Conservation (phyloP, 2,113 vertebrate genomes). For the Oriolus oriolus region DNA sequence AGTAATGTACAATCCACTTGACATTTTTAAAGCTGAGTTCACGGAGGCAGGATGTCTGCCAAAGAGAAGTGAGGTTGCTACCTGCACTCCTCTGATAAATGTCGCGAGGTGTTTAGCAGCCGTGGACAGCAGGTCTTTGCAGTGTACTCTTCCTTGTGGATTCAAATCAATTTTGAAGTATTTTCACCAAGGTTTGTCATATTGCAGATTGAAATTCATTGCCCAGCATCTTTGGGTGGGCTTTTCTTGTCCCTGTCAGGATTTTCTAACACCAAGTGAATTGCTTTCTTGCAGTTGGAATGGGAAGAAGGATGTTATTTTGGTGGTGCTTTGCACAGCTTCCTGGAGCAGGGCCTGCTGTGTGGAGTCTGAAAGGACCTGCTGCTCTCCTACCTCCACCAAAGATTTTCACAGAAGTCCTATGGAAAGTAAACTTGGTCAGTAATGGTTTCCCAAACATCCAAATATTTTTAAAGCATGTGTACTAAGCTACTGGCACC, state of each 20-base stretch:
- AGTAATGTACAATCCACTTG: not conserved
- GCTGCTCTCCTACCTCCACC: not conserved
- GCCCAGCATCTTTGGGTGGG: not conserved
- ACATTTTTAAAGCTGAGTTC: not conserved
- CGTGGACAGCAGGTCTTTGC: accelerated
- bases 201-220: not conserved
- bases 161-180: not conserved
- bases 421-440: not conserved
- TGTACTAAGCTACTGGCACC: not conserved
- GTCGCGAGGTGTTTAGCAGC: accelerated
- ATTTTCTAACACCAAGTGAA: not conserved
- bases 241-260: not conserved
- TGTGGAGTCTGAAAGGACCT: not conserved
- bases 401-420: not conserved
- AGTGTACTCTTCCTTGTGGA: not conserved
- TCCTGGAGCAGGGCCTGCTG: not conserved
- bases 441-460: not conserved
- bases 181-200: not conserved
- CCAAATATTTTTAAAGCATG: not conserved
- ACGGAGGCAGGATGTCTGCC: not conserved
- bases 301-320: not conserved
- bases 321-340: not conserved
- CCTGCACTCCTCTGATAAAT: not conserved
- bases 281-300: not conserved
- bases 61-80: not conserved